These are phyloP conservation scores for Epinotia nisella DNA, from an alignment of 2,888 invertebrate genomes.

Conservation along the genomic window DNA sequence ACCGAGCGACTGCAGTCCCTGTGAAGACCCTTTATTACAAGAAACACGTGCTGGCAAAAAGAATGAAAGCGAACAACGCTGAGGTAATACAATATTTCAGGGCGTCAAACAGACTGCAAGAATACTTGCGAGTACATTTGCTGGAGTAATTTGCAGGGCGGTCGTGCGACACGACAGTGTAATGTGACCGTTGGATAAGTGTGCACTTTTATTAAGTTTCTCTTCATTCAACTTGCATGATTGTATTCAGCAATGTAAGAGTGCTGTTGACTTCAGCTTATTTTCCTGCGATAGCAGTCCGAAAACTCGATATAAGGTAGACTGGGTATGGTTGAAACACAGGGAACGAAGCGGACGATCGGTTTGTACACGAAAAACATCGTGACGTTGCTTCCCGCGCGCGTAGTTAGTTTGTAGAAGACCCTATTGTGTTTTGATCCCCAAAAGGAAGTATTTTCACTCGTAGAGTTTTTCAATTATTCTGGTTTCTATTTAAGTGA, in stretches of 20 bases:
- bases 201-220: conserved; percentile 14
- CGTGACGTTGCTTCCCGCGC: no score
- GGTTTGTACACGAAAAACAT: no score
- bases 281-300: neutral
- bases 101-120: conserved; percentile 20
- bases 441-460: no score
- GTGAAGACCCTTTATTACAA: conserved; percentile 17
- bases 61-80: conserved; percentile 11
- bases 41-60: conserved; percentile 22
- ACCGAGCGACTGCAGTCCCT: conserved; percentile 15
- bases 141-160: conserved; percentile 19
- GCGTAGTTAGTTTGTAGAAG: no score
- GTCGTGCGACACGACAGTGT: conserved; percentile 23
- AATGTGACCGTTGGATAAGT: conserved; percentile 14
- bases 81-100: conserved; percentile 26
- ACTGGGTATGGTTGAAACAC: no score
- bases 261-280: neutral
- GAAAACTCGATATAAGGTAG: no score
- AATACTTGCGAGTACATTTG: conserved; percentile 8
- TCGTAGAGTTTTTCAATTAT: no score
- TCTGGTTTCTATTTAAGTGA: no score
- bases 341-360: no score
- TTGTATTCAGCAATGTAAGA: neutral
- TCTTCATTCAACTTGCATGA: neutral
- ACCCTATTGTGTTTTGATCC: no score